These are phyloP conservation scores for Otolemur crassicaudatus DNA, from an alignment of 2,797 vertebrate species.

Conservation along the genomic window DNA sequence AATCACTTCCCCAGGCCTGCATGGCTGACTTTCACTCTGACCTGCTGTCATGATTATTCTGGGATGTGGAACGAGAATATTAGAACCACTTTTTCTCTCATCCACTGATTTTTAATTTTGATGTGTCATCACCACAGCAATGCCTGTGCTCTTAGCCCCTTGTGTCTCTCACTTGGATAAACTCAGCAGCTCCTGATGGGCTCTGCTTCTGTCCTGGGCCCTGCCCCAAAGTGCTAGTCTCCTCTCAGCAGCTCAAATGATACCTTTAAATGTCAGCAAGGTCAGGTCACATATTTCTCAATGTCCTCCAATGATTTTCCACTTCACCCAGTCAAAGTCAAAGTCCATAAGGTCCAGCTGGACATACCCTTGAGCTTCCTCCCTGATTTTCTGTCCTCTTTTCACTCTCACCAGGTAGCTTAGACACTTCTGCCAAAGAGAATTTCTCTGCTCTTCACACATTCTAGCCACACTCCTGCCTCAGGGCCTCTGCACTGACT, in stretches of 20 bases:
- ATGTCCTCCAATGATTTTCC: background rate
- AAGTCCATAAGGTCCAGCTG: too few relatives aligned
- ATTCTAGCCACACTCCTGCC: too few relatives aligned
- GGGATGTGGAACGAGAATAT: background rate
- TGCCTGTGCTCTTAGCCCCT: background rate
- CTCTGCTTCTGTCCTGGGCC: background rate
- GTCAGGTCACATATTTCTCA: background rate
- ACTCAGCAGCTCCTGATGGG: fast-evolving
- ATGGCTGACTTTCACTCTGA: too few relatives aligned
- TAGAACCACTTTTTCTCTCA: background rate
- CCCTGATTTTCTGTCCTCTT: background rate
- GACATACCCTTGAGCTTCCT: background rate
- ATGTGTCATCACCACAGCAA: background rate
- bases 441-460: background rate
- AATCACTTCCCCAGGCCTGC: background rate
- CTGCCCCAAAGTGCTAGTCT: background rate
- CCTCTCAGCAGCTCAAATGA: background rate
- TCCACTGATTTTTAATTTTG: background rate
- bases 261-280: background rate
- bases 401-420: fast-evolving
- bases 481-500: background rate
- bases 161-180: background rate
- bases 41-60: background rate
- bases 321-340: background rate
- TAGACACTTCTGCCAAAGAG: background rate